Evolutionary conservation across 2,888 invertebrate species (phyloP).

Genomic region (Steinernema scapterisci): DNA sequence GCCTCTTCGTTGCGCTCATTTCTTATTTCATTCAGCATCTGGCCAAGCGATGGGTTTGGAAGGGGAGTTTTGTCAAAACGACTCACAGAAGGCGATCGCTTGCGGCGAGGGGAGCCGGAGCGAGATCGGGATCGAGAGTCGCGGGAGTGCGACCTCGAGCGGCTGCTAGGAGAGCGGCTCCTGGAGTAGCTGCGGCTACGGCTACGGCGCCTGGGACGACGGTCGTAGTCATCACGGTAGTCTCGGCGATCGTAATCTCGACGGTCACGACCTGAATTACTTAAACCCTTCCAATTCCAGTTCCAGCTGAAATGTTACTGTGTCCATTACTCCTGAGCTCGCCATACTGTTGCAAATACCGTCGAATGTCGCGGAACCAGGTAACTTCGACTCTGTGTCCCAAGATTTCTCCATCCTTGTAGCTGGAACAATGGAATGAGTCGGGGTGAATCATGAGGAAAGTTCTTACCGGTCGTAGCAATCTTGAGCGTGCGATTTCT

Average conservation of each 20-base stretch:
- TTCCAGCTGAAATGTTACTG: neutral
- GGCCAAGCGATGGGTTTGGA: neutral
- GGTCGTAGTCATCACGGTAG: neutral
- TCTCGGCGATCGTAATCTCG: neutral
- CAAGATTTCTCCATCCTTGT: conserved; percentile 51
- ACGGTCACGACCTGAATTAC: no score
- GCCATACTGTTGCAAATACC: conserved; percentile 40
- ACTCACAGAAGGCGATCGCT: neutral
- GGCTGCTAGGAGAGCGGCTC: neutral
- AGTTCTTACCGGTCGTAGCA: conserved; percentile 55
- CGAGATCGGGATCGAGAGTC: neutral
- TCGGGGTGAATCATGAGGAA: no score
- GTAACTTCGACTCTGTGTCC: conserved; percentile 56
- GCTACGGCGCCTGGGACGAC: conserved; percentile 7
- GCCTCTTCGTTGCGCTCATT: neutral
- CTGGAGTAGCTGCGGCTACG: neutral
- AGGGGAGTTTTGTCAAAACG: neutral
- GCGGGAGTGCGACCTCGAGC: neutral
- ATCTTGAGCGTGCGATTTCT: conserved; percentile 56
- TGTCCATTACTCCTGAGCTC: neutral
- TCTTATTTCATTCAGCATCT: neutral
- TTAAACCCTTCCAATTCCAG: neutral
- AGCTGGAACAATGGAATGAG: conserved; percentile 43
- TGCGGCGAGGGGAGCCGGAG: neutral
- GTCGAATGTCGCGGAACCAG: conserved; percentile 65